These are phyloP conservation scores for Erebia epiphron DNA, from an alignment of 2,888 invertebrate genomes.

Conservation along the genomic window DNA sequence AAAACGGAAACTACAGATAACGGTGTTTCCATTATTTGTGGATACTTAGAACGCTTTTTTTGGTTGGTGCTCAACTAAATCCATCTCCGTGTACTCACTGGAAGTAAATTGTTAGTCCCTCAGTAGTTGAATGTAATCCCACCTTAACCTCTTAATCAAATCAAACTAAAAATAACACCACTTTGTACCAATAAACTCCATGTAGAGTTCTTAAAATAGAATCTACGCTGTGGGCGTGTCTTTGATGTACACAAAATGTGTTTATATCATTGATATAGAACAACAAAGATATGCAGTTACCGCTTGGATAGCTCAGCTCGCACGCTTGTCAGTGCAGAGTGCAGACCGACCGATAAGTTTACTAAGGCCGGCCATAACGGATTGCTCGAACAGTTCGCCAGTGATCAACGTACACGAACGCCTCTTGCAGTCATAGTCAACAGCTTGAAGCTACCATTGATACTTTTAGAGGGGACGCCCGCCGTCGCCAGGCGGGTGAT, in stretches of 20 bases:
- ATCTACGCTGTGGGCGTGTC: constrained; percentile 28
- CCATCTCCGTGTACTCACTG: neutral
- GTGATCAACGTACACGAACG: no score
- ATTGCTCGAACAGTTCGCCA: no score
- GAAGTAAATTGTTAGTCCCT: neutral
- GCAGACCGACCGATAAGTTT: no score
- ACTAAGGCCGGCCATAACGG: no score
- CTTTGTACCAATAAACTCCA: constrained; percentile 38
- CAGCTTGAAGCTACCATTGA: no score
- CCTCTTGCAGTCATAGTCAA: no score
- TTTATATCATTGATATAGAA: constrained; percentile 2
- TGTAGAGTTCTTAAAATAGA: constrained; percentile 46
- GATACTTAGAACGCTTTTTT: no score
- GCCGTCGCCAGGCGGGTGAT: no score
- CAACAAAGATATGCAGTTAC: neutral
- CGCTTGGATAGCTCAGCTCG: neutral
- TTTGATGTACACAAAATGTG: constrained; percentile 40
- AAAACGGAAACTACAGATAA: no score
- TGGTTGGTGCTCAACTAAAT: no score
- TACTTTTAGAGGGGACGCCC: no score
- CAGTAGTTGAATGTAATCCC: constrained; percentile 28
- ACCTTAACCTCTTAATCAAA: constrained; percentile 19
- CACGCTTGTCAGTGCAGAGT: neutral
- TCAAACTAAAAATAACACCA: constrained; percentile 36
- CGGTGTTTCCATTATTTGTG: no score